Percentiles rank a stretch among this genome's conserved stretches.
Evolutionary conservation across 1,140 invertebrate genomes (phyloP).

Genomic region (Zaprionus africanus): DNA sequence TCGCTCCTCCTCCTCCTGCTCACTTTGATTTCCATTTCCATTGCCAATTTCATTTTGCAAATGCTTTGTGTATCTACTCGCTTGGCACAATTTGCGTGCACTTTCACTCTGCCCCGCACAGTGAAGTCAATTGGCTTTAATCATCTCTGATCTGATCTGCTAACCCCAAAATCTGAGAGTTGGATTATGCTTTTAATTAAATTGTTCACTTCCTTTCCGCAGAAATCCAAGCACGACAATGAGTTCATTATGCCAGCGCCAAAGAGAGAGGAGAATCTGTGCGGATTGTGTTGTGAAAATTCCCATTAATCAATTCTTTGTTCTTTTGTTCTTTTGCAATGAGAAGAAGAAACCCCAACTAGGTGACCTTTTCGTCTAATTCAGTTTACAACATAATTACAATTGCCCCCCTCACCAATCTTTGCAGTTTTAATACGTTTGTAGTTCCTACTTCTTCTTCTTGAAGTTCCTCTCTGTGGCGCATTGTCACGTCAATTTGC

Average conservation of each 20-base stretch:
- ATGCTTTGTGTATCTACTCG: conserved; percentile 26
- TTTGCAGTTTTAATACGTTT: neutral
- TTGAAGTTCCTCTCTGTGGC: conserved; percentile 4
- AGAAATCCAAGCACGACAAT: conserved; percentile 52
- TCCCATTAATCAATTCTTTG: conserved; percentile 80
- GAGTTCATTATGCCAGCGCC: conserved; percentile 60
- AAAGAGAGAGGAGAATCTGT: conserved; percentile 12
- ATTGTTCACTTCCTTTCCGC: conserved; percentile 70
- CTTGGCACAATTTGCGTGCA: conserved; percentile 44
- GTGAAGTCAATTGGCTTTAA: conserved; percentile 61
- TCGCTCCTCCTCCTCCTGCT: neutral
- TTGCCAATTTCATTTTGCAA: conserved; percentile 19
- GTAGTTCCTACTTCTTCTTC: conserved; percentile 1
- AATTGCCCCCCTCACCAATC: neutral
- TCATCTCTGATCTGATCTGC: conserved; percentile 54
- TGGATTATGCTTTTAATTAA: conserved; percentile 65
- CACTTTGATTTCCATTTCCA: conserved; percentile 11
- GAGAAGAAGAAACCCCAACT: conserved; percentile 39
- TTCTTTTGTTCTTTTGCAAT: conserved; percentile 67
- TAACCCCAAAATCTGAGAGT: conserved; percentile 49
- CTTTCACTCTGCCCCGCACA: conserved; percentile 63
- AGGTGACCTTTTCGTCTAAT: conserved; percentile 68
- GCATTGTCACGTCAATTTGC: conserved; percentile 42
- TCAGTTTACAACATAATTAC: conserved; percentile 55
- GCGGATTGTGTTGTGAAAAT: conserved; percentile 67